A percentile compares a stretch with the other conserved stretches of the same genome.
These are phyloP conservation scores for Tricholauxania praeusta DNA, from an alignment of 2,888 invertebrate genomes.

Conservation along the genomic window DNA sequence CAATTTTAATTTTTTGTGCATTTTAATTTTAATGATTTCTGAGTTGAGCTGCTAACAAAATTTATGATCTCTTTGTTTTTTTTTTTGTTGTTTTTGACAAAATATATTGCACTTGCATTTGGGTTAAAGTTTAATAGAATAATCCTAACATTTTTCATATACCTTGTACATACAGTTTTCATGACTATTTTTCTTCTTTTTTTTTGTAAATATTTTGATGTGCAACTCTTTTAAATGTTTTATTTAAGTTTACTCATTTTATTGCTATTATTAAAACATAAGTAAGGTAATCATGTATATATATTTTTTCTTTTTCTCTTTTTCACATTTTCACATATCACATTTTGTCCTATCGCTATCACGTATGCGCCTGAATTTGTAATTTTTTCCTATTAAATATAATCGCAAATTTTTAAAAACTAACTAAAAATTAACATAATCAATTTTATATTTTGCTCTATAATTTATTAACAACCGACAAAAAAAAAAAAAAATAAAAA, in stretches of 20 bases:
- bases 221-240: neutral
- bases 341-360: no score
- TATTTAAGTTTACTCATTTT: slow-evolving; percentile 1
- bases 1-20: no score
- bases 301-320: slow-evolving; percentile 38
- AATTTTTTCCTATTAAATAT: neutral
- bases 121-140: no score
- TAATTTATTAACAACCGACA: slow-evolving; percentile 5
- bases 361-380: neutral
- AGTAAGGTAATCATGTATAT: slow-evolving; percentile 30
- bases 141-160: slow-evolving; percentile 20
- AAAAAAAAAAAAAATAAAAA: slow-evolving; percentile 17
- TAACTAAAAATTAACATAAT: neutral
- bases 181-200: slow-evolving; percentile 24
- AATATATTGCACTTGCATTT: neutral
- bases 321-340: slow-evolving; percentile 6
- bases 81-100: neutral
- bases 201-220: slow-evolving; percentile 25
- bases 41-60: no score
- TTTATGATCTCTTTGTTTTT: slow-evolving; percentile 7
- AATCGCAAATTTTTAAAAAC: neutral
- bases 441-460: neutral
- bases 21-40: no score
- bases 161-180: slow-evolving; percentile 10
- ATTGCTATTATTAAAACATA: slow-evolving; percentile 21